These are phyloP conservation scores for Lepilemur ruficaudatus DNA, from an alignment of 2,797 vertebrate genomes.

Conservation along the genomic window DNA sequence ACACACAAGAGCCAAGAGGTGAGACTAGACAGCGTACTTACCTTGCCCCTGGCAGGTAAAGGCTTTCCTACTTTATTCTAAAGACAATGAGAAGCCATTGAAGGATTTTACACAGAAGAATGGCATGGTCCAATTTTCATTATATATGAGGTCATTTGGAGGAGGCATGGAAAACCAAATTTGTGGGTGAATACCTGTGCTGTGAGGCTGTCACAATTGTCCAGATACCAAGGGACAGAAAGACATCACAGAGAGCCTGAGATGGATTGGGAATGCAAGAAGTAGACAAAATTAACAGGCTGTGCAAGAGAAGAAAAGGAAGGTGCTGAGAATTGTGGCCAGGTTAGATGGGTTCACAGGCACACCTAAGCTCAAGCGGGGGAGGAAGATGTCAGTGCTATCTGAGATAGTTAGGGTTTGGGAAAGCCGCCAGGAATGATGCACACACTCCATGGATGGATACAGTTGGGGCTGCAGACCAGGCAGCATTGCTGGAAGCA, in stretches of 20 bases:
- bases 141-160: not conserved
- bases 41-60: not conserved
- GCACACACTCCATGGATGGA: not conserved
- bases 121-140: not conserved
- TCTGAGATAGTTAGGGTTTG: not conserved
- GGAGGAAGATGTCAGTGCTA: not conserved
- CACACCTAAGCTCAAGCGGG: not conserved
- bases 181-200: not conserved
- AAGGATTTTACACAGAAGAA: not conserved
- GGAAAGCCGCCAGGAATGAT: no score
- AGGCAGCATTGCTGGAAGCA: not conserved
- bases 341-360: no score
- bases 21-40: not conserved
- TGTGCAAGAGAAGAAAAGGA: not conserved
- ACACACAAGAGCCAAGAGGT: not conserved
- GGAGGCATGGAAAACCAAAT: not conserved
- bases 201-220: not conserved
- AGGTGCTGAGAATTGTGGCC: not conserved
- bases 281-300: not conserved
- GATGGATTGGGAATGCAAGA: not conserved
- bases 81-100: not conserved
- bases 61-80: not conserved
- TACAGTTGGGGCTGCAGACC: accelerated
- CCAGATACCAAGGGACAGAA: not conserved
- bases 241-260: not conserved